These are phyloP conservation scores for Cotesia vestalis DNA, from an alignment of 1,140 invertebrate species.

Conservation along the genomic window DNA sequence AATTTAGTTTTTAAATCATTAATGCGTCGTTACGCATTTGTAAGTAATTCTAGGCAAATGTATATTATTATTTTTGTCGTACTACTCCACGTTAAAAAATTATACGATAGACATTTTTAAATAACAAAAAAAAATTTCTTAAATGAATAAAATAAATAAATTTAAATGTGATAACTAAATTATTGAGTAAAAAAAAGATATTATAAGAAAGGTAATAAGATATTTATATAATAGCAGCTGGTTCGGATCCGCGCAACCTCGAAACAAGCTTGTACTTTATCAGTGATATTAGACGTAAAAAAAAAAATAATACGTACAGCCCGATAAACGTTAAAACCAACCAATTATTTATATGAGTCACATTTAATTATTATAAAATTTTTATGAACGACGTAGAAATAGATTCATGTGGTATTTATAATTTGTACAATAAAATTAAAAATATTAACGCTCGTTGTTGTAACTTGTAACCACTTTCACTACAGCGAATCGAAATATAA, in stretches of 20 bases:
- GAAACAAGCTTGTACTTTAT: slow-evolving; percentile 10
- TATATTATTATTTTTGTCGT: too few species aligned
- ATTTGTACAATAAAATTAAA: too few species aligned
- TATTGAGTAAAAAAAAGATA: background rate
- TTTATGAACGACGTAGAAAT: too few species aligned
- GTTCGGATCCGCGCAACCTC: slow-evolving; percentile 15
- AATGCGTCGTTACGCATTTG: too few species aligned
- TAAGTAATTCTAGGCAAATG: too few species aligned
- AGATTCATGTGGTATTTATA: too few species aligned
- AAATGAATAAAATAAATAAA: too few species aligned
- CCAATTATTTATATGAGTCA: slow-evolving; percentile 2
- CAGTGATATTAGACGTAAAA: background rate
- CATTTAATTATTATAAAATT: background rate
- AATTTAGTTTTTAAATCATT: too few species aligned
- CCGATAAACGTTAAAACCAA: background rate
- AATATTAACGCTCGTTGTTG: background rate
- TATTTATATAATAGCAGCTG: slow-evolving; percentile 21
- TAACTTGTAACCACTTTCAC: slow-evolving; percentile 1
- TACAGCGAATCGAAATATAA: background rate
- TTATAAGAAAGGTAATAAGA: background rate
- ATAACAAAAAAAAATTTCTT: too few species aligned
- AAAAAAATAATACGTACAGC: background rate
- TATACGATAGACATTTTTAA: too few species aligned
- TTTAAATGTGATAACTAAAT: too few species aligned
- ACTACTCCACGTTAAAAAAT: too few species aligned